Evolutionary conservation across 2,888 invertebrate species (phyloP).

Genomic region (Drosophila hamatofila): DNA sequence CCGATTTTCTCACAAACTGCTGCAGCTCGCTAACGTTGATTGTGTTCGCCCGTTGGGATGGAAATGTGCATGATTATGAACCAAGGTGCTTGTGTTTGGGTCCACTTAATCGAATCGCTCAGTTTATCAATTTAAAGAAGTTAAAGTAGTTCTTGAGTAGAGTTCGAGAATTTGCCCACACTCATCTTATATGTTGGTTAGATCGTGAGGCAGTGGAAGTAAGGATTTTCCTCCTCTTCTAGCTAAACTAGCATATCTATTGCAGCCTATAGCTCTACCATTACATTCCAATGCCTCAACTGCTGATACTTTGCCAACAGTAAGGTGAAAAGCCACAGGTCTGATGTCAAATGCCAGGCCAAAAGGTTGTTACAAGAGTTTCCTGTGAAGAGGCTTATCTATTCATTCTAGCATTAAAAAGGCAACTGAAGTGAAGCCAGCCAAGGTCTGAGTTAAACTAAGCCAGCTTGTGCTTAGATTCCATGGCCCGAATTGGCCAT

Average conservation of each 20-base stretch:
- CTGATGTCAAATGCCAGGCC: background rate
- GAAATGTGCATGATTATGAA: slow-evolving; percentile 86
- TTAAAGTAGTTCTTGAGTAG: no score
- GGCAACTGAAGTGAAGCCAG: background rate
- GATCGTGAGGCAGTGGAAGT: background rate
- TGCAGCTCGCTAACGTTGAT: slow-evolving; percentile 34
- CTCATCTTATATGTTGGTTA: no score
- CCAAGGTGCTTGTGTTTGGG: slow-evolving; percentile 89
- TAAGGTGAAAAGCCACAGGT: background rate
- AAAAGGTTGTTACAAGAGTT: background rate
- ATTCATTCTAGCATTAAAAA: background rate
- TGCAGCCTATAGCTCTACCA: background rate
- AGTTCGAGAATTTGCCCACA: no score
- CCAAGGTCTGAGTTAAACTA: background rate
- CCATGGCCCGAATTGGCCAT: slow-evolving; percentile 12
- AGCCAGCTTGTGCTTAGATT: background rate
- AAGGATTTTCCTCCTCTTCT: no score
- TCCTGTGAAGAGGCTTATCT: background rate
- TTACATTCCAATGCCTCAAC: background rate
- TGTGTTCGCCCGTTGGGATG: slow-evolving; percentile 88
- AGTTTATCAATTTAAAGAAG: no score
- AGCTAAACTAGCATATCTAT: background rate
- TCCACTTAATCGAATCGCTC: slow-evolving; percentile 99
- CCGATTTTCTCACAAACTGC: no score
- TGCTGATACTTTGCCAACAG: background rate